Evolutionary conservation across 2,797 vertebrate species (phyloP).

Genomic region (Spinibarbus caldwelli): DNA sequence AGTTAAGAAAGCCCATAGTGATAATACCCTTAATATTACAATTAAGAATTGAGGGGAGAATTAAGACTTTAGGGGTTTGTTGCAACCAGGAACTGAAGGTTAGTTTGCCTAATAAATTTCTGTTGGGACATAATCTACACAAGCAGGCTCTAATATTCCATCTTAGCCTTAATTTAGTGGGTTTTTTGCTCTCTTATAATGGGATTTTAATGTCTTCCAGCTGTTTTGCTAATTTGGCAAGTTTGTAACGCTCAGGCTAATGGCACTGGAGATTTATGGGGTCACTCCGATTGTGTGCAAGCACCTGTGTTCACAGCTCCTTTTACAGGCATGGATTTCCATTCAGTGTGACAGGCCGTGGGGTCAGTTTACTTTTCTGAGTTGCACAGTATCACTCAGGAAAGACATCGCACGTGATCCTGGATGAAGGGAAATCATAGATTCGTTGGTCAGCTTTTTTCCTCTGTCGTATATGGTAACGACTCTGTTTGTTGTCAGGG

Average conservation of each 20-base stretch:
- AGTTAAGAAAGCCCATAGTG: not conserved
- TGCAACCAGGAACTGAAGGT: not conserved
- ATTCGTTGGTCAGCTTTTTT: not conserved
- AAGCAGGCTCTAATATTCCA: constrained; percentile 4
- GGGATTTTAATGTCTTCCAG: constrained; percentile 54
- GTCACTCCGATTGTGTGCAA: constrained; percentile 35
- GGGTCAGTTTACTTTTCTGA: constrained; percentile 34
- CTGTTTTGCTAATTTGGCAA: constrained; percentile 53
- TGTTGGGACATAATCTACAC: constrained; percentile 10
- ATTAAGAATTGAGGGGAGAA: not conserved
- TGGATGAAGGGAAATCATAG: constrained; percentile 22
- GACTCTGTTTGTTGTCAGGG: constrained; percentile 21
- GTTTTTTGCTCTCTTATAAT: constrained; percentile 26
- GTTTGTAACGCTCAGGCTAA: constrained; percentile 61
- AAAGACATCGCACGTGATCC: constrained; percentile 26
- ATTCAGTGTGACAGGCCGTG: not conserved
- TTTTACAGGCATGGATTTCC: constrained; percentile 32
- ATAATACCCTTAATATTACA: not conserved
- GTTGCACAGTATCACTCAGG: constrained; percentile 21
- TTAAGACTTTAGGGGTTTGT: not conserved
- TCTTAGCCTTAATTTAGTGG: constrained; percentile 22
- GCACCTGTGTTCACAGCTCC: constrained; percentile 45
- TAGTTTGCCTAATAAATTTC: not conserved
- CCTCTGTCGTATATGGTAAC: constrained; percentile 44
- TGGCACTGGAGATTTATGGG: constrained; percentile 59